These are phyloP conservation scores for Cylas formicarius DNA, from an alignment of 1,140 invertebrate species.

Conservation along the genomic window DNA sequence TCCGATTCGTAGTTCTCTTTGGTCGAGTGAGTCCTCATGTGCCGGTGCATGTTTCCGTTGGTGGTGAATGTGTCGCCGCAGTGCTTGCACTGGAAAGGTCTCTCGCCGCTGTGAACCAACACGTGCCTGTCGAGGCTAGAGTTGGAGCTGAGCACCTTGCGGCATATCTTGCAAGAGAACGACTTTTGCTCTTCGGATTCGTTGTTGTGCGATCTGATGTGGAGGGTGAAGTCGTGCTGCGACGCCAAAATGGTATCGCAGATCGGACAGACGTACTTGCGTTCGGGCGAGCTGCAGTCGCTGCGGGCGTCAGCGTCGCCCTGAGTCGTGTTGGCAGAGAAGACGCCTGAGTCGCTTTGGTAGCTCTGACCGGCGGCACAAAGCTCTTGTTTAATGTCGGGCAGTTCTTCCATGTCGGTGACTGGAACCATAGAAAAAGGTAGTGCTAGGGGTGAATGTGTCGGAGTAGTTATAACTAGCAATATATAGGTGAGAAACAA, in stretches of 20 bases:
- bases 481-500: no score
- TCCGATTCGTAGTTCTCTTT: constrained; percentile 44
- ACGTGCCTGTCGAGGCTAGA: constrained; percentile 71
- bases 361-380: constrained; percentile 27
- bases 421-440: constrained; percentile 26
- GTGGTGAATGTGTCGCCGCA: constrained; percentile 80
- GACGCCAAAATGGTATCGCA: constrained; percentile 53
- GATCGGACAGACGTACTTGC: constrained; percentile 54
- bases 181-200: constrained; percentile 42
- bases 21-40: constrained; percentile 64
- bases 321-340: constrained; percentile 32
- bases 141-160: constrained; percentile 61
- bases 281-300: constrained; percentile 39
- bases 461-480: no score
- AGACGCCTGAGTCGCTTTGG: constrained; percentile 38
- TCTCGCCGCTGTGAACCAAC: constrained; percentile 65
- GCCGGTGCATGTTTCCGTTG: constrained; percentile 82
- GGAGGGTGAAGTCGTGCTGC: constrained; percentile 60
- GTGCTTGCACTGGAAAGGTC: constrained; percentile 69
- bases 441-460: no score
- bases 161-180: constrained; percentile 48
- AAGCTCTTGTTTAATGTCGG: constrained; percentile 30
- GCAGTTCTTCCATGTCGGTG: constrained; percentile 33
- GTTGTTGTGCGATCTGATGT: constrained; percentile 61
- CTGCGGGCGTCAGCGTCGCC: constrained; percentile 33